Conservation (phyloP, 2,888 invertebrate genomes). For the Polia nebulosa region DNA sequence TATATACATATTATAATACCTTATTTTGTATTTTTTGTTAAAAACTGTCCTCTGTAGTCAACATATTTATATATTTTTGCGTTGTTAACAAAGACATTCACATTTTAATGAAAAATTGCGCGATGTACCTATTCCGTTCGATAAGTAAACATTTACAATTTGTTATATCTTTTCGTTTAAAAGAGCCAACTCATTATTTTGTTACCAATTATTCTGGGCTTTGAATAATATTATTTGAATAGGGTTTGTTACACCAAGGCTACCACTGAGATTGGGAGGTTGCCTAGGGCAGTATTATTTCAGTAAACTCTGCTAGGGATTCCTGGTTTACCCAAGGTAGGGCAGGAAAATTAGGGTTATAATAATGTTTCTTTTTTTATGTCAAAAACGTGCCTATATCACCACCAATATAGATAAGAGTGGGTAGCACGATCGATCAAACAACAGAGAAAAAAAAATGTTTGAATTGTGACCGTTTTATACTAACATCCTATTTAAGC, state of each 20-base stretch:
- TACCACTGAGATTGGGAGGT: neutral
- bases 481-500: neutral
- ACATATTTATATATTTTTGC: no score
- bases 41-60: no score
- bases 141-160: neutral
- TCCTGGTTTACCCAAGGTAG: neutral
- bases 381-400: no score
- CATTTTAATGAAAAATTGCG: no score
- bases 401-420: neutral
- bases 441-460: neutral
- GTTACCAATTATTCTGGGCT: slow-evolving; percentile 3
- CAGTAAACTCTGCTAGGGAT: neutral
- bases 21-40: no score
- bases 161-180: no score
- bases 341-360: neutral
- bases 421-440: neutral
- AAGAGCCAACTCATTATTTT: no score
- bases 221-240: neutral
- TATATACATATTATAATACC: no score
- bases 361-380: neutral
- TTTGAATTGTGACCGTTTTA: slow-evolving; percentile 5
- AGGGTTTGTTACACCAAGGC: neutral
- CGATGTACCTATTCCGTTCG: no score
- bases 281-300: neutral
- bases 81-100: no score